Evolutionary conservation across 2,888 invertebrate species (phyloP).

Genomic region (Neoscelio sp.): DNA sequence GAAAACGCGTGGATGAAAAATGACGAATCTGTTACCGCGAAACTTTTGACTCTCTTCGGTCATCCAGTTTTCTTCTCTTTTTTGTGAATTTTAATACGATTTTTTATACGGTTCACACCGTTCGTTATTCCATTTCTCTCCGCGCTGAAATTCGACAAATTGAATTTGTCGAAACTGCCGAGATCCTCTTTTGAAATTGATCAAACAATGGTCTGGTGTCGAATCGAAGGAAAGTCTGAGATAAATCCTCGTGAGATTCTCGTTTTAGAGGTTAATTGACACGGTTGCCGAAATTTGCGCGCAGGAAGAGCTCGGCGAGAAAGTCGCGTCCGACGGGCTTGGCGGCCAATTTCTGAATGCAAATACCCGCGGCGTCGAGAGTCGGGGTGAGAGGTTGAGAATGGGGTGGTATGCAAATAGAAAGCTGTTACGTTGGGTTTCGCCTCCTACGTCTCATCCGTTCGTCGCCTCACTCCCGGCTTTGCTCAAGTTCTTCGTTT

Average conservation of each 20-base stretch:
- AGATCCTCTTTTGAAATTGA: no score
- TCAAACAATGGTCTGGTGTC: no score
- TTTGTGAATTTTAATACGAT: no score
- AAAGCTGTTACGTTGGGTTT: slow-evolving; percentile 79
- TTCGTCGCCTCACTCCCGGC: slow-evolving; percentile 63
- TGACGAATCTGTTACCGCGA: no score
- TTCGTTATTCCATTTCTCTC: no score
- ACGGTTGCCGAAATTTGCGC: slow-evolving; percentile 55
- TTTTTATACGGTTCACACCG: no score
- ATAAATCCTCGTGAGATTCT: slow-evolving; percentile 58
- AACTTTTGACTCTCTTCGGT: no score
- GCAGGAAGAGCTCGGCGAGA: slow-evolving; percentile 70
- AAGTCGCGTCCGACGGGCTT: slow-evolving; percentile 77
- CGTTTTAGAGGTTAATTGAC: slow-evolving; percentile 54
- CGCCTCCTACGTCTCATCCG: slow-evolving; percentile 66
- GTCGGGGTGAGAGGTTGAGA: slow-evolving; percentile 63
- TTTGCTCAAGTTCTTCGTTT: slow-evolving; percentile 58
- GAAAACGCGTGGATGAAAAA: no score
- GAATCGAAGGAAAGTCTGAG: slow-evolving; percentile 34
- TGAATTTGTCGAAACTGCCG: no score
- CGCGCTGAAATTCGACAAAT: no score
- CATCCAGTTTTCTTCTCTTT: no score
- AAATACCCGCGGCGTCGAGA: slow-evolving; percentile 79
- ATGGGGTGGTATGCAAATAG: slow-evolving; percentile 80
- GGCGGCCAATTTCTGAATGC: slow-evolving; percentile 83